A percentile compares a stretch with the other conserved stretches of the same genome.
phyloP scores from a whole-genome alignment of 2,113 vertebrate genomes.

The Myotis davidii region DNA sequence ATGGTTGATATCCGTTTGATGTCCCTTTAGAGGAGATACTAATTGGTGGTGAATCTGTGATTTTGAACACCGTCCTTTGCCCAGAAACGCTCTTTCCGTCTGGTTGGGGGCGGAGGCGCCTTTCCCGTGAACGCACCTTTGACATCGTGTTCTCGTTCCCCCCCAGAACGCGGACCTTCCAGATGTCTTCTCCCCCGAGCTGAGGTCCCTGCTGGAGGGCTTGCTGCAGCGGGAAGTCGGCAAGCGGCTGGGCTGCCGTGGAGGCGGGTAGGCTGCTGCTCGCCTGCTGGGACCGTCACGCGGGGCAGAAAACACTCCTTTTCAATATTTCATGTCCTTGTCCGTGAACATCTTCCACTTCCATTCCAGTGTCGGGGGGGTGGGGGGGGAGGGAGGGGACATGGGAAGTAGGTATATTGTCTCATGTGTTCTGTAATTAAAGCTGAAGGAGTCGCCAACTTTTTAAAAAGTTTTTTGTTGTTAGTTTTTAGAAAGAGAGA shows the following conservation, averaged over 20 bases:
- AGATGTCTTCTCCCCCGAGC: constrained; percentile 93
- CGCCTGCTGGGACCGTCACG: fast-evolving
- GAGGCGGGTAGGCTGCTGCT: constrained; percentile 88
- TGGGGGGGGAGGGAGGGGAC: fast-evolving
- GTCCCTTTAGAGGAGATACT: background rate
- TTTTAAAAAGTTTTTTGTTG: background rate
- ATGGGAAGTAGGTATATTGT: fast-evolving
- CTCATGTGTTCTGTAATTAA: background rate
- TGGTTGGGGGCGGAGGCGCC: too few relatives aligned
- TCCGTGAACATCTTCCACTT: background rate
- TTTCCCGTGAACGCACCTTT: background rate
- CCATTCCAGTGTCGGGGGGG: fast-evolving
- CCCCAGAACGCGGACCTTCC: constrained; percentile 95
- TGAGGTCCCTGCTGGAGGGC: constrained; percentile 95
- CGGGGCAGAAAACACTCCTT: fast-evolving
- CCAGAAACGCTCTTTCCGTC: background rate
- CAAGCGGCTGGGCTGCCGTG: constrained; percentile 95
- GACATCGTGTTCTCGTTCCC: fast-evolving
- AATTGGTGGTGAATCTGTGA: background rate
- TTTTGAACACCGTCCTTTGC: background rate
- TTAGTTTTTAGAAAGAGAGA: too few relatives aligned
- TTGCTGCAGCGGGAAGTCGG: constrained; percentile 94
- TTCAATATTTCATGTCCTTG: too few relatives aligned
- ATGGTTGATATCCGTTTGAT: too few relatives aligned
- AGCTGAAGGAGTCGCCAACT: background rate